Evolutionary conservation across 1,140 invertebrate genomes (phyloP), one percentile per base, ranked within the genome.

Genomic region (Procambarus clarkii): DNA sequence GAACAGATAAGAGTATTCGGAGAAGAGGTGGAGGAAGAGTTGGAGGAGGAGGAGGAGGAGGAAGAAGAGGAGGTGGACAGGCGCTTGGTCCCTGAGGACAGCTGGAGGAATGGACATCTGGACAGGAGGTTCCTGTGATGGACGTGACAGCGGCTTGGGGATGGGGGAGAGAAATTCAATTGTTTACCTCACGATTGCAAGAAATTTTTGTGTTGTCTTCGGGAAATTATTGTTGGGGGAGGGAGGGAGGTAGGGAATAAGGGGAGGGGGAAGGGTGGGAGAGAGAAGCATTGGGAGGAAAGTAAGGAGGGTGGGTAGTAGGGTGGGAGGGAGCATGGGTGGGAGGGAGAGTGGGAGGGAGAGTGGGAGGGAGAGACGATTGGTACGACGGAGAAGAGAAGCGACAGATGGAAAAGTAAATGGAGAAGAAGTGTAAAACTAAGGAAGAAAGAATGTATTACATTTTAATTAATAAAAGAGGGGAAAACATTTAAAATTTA

Each of bases 91-190:
- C 76, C 83, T 46, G 24, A 60, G 88, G 88, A 85, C 71, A 60
- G 58, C 21, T 34, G 76, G 45, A 80, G 58, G 88, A 91, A 91
- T 85, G 88, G 88, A 86, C 82, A 86, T 74, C 88, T 91, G 88
- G 88, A 86, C 88, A 80, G 82, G 76, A 88, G 86, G 77, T 0
- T 50, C 58, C 8, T 44, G 24, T 88, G 86, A 88, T 69, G 50
- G 88, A 91, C 88, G 88, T 91, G 88, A 82, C 45, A 82, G 3
- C 54, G 74, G 82, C 54, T 9, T 34, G 88, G 88, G 88, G 86
- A 74, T 82, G 58, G 88, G 88, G 34, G 88, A 48, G 46, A 79
- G n/a, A 79, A 91, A 91, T 85, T 91, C 88, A 91, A 91, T 91
- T 91, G 82, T 86, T 91, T 85, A 69, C 54, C 82, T 78, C 74